Base-by-base conservation (phyloP, 2,888 invertebrate genomes). In the Nomada fabriciana region DNA sequence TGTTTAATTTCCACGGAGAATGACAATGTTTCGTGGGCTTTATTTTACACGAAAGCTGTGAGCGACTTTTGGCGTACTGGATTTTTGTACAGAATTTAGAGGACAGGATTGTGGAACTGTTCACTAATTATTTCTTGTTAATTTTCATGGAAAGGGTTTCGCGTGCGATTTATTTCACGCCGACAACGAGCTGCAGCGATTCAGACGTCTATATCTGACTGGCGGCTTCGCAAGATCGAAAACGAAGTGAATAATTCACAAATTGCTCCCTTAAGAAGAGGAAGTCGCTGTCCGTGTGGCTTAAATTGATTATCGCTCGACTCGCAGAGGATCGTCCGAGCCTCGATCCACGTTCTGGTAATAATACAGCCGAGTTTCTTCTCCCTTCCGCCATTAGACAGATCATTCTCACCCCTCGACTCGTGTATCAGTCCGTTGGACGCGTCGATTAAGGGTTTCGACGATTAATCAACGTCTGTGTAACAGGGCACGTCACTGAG, bases 391-490 rank as follows among this genome's bases (percentile, higher is more conserved):
- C 57, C 79, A 64, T 80, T 79, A 79, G 68, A 79, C 79, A 47
- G 80, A 79, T 79, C 80, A 79, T 79, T 63, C 79, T 78, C 79
- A 57, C 61, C 72, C 68, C 80, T 57, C 25, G 20, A 50, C 47
- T 47, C 29, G 72, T 80, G 79, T 80, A 78, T 78, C 78, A 42
- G 47, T 74, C 74, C 52, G 53, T 25, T 52, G 78, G 53, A 77
- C 55, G 78, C 76, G 79, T 79, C 80, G 80, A 80, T 80, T 79
- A 80, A 78, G 79, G 80, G 57, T 80, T 73, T 73, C 79, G 52
- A 59, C 73, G 79, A 80, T 80, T 80, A 80, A 80, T 80, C 80
- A 80, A 80, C 80, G 80, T 80, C 80, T 20, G 72, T 70, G 81
- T 82, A 80, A 80, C 80, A 80, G 70, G 75, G 74, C 80, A 47